Evolutionary conservation across 30 jellyfish, hydroid and myxozoan genomes (phyloP).

Genomic region (Clytia hemisphaerica): DNA sequence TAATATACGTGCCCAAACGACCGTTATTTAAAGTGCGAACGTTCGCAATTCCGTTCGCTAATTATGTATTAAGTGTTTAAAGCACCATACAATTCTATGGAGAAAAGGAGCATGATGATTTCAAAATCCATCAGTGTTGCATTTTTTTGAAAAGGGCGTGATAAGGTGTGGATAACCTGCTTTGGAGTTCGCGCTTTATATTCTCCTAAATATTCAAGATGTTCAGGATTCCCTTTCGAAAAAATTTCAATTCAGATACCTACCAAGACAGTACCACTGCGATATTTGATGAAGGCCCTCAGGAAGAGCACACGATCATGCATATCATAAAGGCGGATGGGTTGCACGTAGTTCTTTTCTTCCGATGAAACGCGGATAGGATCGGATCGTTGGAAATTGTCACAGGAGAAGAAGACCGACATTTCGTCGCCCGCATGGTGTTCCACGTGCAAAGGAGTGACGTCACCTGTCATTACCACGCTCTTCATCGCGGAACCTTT

Average conservation of each 20-base stretch:
- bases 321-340: slow-evolving; percentile 65
- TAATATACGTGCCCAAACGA: no score
- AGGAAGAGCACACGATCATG: slow-evolving; percentile 67
- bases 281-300: slow-evolving; percentile 53
- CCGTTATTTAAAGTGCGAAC: no score
- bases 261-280: slow-evolving; percentile 78
- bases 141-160: not conserved
- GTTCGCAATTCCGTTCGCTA: no score
- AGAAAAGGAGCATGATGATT: not conserved
- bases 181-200: no score
- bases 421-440: slow-evolving; percentile 23
- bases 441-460: slow-evolving; percentile 61
- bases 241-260: not conserved
- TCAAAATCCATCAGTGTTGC: not conserved
- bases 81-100: not conserved
- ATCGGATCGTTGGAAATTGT: slow-evolving; percentile 69
- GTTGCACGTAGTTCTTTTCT: slow-evolving; percentile 29
- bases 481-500: slow-evolving; percentile 45
- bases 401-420: slow-evolving; percentile 87
- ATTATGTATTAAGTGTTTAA: not conserved
- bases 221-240: no score
- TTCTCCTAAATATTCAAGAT: no score
- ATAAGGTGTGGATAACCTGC: not conserved
- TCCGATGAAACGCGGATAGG: slow-evolving; percentile 53
- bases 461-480: slow-evolving; percentile 82